These are phyloP conservation scores for Amia ocellicauda DNA, from an alignment of 2,113 vertebrate species.

Conservation along the genomic window DNA sequence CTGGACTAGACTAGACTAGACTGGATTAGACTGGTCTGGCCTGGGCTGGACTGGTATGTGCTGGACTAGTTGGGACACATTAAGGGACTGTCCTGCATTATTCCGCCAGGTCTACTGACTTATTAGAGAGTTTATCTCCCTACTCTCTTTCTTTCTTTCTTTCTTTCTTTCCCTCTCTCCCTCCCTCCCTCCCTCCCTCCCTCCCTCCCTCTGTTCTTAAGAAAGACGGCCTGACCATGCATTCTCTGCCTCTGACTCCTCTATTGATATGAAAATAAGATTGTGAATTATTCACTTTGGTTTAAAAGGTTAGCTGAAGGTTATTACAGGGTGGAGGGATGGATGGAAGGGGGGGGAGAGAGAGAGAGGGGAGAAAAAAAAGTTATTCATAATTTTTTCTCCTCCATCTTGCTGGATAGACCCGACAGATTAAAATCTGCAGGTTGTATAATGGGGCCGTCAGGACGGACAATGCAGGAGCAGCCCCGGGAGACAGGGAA, in stretches of 20 bases:
- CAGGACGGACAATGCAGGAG: conserved; percentile 89
- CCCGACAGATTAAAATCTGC: conserved; percentile 86
- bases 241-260: conserved; percentile 67
- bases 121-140: too few species aligned
- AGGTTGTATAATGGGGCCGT: conserved; percentile 94
- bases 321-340: conserved; percentile 76
- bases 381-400: conserved; percentile 73
- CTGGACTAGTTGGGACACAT: too few species aligned
- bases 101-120: too few species aligned
- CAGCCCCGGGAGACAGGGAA: conserved; percentile 69
- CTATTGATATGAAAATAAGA: conserved; percentile 91
- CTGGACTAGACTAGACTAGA: too few species aligned
- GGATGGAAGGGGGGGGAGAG: conserved; percentile 33
- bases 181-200: conserved; percentile 29
- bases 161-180: too few species aligned
- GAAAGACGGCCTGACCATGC: background rate
- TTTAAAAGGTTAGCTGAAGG: conserved; percentile 97
- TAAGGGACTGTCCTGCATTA: too few species aligned
- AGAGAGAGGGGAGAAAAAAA: conserved; percentile 66
- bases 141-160: too few species aligned
- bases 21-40: too few species aligned
- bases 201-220: conserved; percentile 41
- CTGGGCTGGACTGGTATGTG: too few species aligned
- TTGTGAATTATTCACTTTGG: conserved; percentile 86
- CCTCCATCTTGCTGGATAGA: conserved; percentile 67